Conservation (phyloP, 2,797 vertebrate species). For the Erithacus rubecula region DNA sequence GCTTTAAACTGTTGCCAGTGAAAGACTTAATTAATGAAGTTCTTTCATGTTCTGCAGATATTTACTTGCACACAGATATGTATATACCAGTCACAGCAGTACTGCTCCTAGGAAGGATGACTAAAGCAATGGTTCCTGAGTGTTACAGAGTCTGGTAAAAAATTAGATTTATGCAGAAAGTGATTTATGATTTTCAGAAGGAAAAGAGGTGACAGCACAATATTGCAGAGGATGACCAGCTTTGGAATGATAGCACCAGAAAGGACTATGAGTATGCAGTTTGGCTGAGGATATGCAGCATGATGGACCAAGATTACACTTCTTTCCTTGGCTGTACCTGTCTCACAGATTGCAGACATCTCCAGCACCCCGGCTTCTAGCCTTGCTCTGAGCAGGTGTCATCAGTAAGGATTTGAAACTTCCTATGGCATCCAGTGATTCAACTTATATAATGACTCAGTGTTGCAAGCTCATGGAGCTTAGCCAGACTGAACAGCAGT, state of each 20-base stretch:
- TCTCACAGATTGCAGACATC: not conserved
- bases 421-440: not conserved
- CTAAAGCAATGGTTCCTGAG: not conserved
- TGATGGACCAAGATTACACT: not conserved
- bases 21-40: not conserved
- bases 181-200: not conserved
- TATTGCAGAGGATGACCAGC: not conserved
- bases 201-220: not conserved
- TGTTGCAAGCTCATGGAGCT: constrained; percentile 18
- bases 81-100: not conserved
- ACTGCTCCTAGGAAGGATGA: not conserved
- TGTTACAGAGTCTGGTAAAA: not conserved
- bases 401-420: constrained; percentile 3
- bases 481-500: not conserved
- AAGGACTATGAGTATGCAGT: not conserved
- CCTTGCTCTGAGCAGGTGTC: not conserved
- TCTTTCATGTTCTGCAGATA: not conserved
- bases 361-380: not conserved
- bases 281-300: not conserved
- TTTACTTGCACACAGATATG: not conserved
- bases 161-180: not conserved
- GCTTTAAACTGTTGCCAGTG: not conserved
- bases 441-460: not conserved
- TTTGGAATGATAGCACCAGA: not conserved
- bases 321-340: not conserved